A percentile compares a stretch with the other conserved stretches of the same genome.
These are phyloP conservation scores for Galendromus occidentalis DNA, from an alignment of 1,140 invertebrate species.

Conservation along the genomic window DNA sequence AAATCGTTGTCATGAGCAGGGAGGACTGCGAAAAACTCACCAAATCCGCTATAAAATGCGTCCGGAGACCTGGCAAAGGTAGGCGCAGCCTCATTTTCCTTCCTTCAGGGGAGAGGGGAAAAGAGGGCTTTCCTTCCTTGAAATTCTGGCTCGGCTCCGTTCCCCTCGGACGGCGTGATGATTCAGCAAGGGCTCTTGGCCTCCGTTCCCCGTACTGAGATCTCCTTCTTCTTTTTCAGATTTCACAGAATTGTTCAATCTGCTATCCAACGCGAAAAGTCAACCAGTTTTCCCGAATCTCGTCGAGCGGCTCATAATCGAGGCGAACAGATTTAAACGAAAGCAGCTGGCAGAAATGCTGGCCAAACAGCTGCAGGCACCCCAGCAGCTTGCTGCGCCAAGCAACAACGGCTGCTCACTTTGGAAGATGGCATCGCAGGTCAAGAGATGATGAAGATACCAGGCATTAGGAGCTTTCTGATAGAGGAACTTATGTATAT, in stretches of 20 bases:
- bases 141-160: no score
- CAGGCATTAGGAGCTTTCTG: not conserved
- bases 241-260: not conserved
- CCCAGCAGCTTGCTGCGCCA: not conserved
- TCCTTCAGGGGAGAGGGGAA: no score
- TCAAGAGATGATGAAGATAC: not conserved
- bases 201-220: no score
- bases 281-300: not conserved
- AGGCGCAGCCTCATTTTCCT: not conserved
- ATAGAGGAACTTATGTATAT: not conserved
- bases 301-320: not conserved
- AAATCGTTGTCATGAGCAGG: not conserved
- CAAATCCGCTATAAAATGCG: not conserved
- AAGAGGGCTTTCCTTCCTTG: no score
- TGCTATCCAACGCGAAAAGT: not conserved
- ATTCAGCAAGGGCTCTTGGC: no score
- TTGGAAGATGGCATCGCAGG: not conserved
- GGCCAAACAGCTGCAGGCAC: not conserved
- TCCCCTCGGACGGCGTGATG: no score
- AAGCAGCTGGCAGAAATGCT: not conserved
- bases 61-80: conserved; percentile 7
- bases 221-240: not conserved
- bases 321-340: not conserved
- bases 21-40: not conserved
- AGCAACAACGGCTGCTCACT: not conserved